Evolutionary conservation across 2,888 invertebrate genomes (phyloP).

Genomic region (Scrobipalpa atriplicella): DNA sequence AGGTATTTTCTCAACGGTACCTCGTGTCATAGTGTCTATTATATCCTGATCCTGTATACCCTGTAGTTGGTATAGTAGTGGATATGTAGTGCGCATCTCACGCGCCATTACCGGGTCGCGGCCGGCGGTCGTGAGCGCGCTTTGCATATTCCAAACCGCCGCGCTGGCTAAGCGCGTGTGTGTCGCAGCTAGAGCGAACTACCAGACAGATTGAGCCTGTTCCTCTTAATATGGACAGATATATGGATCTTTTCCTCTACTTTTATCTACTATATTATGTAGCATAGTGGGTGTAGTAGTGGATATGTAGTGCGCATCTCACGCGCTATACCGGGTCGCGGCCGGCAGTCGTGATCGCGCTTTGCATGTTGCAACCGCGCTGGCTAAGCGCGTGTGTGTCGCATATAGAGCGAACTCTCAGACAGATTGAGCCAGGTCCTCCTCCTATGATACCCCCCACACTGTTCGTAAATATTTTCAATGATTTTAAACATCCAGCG

Average conservation of each 20-base stretch:
- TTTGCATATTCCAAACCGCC: slow-evolving; percentile 80
- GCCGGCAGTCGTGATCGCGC: slow-evolving; percentile 69
- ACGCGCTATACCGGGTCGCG: slow-evolving; percentile 67
- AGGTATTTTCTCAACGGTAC: neutral
- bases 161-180: slow-evolving; percentile 61
- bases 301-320: slow-evolving; percentile 50
- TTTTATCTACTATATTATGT: neutral
- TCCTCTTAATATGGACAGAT: neutral
- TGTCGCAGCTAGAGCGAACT: neutral
- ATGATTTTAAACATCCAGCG: no score
- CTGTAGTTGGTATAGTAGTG: neutral
- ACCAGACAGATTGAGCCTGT: neutral
- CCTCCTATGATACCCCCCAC: no score
- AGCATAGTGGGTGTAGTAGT: neutral
- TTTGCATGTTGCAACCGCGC: slow-evolving; percentile 79
- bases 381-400: slow-evolving; percentile 54
- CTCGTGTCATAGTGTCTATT: neutral
- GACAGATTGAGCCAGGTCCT: no score
- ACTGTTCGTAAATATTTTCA: no score
- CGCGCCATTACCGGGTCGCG: slow-evolving; percentile 67
- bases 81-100: slow-evolving; percentile 53
- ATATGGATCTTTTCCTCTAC: no score
- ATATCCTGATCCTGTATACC: neutral
- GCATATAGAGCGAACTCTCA: neutral
- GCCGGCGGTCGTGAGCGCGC: slow-evolving; percentile 69